phyloP scores from a whole-genome alignment of 2,888 invertebrate species.

The Zhuqinia jingwanae region DNA sequence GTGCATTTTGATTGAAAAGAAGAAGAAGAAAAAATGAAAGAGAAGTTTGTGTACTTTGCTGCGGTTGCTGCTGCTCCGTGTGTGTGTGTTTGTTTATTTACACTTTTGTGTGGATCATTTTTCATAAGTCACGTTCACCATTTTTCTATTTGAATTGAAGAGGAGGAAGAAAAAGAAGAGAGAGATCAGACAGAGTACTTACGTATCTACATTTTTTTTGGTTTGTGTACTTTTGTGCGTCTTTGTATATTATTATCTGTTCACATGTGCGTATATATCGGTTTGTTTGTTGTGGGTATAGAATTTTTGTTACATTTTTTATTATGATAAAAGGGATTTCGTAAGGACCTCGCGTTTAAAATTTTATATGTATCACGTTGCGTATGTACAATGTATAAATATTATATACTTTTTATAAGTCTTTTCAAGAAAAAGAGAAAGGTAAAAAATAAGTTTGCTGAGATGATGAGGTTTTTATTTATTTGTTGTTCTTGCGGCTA shows the following conservation, averaged over 20 bases:
- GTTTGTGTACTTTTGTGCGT: conserved; percentile 44
- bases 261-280: not conserved
- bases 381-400: too few species aligned
- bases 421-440: conserved; percentile 5
- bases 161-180: not conserved
- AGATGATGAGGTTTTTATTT: not conserved
- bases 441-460: not conserved
- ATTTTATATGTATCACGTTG: too few species aligned
- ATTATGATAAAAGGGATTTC: too few species aligned
- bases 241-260: not conserved
- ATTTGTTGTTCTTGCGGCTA: too few species aligned
- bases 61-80: too few species aligned
- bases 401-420: too few species aligned
- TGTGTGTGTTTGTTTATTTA: conserved; percentile 41
- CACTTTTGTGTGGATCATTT: conserved; percentile 49
- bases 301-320: too few species aligned
- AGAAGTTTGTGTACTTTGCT: not conserved
- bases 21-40: conserved; percentile 10
- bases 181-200: too few species aligned
- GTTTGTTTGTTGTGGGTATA: not conserved
- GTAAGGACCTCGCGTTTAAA: too few species aligned
- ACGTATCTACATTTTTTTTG: conserved; percentile 17
- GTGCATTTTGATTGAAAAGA: conserved; percentile 7
- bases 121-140: conserved; percentile 60
- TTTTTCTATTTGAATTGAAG: too few species aligned